phyloP scores from a whole-genome alignment of 1,140 invertebrate species.

The Argopecten irradians region DNA sequence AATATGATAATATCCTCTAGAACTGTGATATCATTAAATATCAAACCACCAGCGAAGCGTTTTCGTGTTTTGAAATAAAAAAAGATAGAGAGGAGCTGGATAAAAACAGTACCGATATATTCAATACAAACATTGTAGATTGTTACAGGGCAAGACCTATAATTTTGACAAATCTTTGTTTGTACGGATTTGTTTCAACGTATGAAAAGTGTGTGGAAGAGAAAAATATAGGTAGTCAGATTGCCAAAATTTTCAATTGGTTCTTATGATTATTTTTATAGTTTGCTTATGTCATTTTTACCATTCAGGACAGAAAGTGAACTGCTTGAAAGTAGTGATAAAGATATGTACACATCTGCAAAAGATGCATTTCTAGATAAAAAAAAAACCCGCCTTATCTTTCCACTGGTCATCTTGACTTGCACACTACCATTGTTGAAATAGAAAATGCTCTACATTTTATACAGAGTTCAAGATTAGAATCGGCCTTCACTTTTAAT shows the following conservation, averaged over 20 bases:
- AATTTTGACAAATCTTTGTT: conserved; percentile 26
- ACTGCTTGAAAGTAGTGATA: no score
- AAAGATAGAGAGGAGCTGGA: conserved; percentile 30
- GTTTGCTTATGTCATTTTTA: conserved; percentile 47
- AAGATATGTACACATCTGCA: neutral
- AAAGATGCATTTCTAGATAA: conserved; percentile 44
- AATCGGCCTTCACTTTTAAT: conserved; percentile 18
- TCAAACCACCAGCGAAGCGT: conserved; percentile 38
- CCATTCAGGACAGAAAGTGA: conserved; percentile 45
- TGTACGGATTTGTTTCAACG: conserved; percentile 45
- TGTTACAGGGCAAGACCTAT: conserved; percentile 41
- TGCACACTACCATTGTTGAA: conserved; percentile 34
- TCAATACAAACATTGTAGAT: conserved; percentile 45
- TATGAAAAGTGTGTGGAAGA: conserved; percentile 36
- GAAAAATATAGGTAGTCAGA: conserved; percentile 30
- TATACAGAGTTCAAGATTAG: conserved; percentile 37
- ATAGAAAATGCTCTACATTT: conserved; percentile 50
- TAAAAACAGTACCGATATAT: conserved; percentile 42
- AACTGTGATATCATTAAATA: conserved; percentile 51
- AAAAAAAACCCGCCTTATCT: conserved; percentile 33
- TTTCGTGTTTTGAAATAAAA: conserved; percentile 38
- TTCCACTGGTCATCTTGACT: conserved; percentile 30
- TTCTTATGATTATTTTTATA: conserved; percentile 56
- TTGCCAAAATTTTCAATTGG: conserved; percentile 44
- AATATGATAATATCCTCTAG: conserved; percentile 29